Evolutionary conservation across 2,113 vertebrate genomes (phyloP), one percentile per base, ranked within the genome.

Genomic region (Dasypus novemcinctus): DNA sequence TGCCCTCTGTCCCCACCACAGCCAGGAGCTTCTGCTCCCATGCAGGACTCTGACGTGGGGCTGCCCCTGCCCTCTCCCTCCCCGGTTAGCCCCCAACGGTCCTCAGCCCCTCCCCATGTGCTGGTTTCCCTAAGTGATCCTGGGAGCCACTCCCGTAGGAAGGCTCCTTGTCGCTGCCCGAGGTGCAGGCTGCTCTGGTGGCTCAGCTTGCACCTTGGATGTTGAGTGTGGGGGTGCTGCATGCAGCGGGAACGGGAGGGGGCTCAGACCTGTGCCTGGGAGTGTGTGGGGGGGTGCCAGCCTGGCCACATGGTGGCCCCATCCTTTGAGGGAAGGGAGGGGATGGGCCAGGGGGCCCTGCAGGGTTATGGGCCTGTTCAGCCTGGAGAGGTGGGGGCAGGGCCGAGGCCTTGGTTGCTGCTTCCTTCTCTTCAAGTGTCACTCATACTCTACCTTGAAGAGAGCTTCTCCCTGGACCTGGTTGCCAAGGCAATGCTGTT

Each of bases 401-500:
- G 61, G 54, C 68, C 57, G 52, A 33, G 85, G 20, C 36, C 87
- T 61, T 93, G 94, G 94, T 92, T 68, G 52, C 33, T 76, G 85
- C 92, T 90, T 90, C 88, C 7, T 4, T 78, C 94, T 93, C 81
- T 95, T 72, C 93, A 96, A 97, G 94, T 95, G 91, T 97, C 94
- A 92, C 94, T 95, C 74, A 96, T 94, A 95, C 85, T 92, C 90
- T 96, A 97, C 95, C 95, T 97, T 95, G 91, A 96, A 97, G 96
- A 96, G 82, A 93, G 96, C 54, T 96, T 95, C 91, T 96, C 95
- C 75, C 91, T 97, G 92, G 95, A 97, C 97, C 79, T 4, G 2
- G 97, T 97, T 97, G 94, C 94, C 93, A 72, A 96, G 94, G 94
- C 88, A 97, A 97, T 94, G 20, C 64, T 96, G 95, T 95, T 97